Evolutionary conservation across 2,888 invertebrate genomes (phyloP).

Genomic region (Calameuta idolon): DNA sequence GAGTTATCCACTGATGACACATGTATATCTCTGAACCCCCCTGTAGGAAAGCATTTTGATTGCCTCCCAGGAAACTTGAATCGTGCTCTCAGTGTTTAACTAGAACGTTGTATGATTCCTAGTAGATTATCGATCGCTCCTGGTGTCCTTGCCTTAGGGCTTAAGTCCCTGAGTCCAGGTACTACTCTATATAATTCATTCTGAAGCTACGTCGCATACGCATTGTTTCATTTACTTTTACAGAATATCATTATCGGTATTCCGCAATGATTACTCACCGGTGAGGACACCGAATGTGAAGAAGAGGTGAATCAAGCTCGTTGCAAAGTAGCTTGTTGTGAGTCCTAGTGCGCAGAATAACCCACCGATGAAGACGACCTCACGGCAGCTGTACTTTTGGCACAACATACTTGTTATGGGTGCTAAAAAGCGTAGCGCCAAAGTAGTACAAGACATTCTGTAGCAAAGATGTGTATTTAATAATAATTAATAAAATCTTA

Average conservation of each 20-base stretch:
- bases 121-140: not conserved
- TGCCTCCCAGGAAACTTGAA: not conserved
- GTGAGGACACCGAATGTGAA: slow-evolving; percentile 80
- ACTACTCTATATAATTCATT: not conserved
- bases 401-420: slow-evolving; percentile 81
- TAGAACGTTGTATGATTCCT: not conserved
- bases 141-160: not conserved
- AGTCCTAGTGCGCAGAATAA: slow-evolving; percentile 79
- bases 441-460: not conserved
- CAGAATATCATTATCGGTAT: not conserved
- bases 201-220: not conserved
- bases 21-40: not conserved
- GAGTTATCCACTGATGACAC: not conserved
- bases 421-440: slow-evolving; percentile 65
- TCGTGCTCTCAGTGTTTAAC: not conserved
- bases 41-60: not conserved
- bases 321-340: slow-evolving; percentile 78
- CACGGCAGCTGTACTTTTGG: slow-evolving; percentile 73
- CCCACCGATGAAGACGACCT: slow-evolving; percentile 80
- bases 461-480: not conserved
- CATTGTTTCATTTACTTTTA: not conserved
- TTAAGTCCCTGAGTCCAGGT: not conserved
- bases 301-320: slow-evolving; percentile 76
- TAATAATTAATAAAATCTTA: slow-evolving; percentile 58
- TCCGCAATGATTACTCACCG: slow-evolving; percentile 66